Evolutionary conservation across 2,113 vertebrate genomes (phyloP), one percentile per base, ranked within the genome.

Genomic region (Diglossa brunneiventris): DNA sequence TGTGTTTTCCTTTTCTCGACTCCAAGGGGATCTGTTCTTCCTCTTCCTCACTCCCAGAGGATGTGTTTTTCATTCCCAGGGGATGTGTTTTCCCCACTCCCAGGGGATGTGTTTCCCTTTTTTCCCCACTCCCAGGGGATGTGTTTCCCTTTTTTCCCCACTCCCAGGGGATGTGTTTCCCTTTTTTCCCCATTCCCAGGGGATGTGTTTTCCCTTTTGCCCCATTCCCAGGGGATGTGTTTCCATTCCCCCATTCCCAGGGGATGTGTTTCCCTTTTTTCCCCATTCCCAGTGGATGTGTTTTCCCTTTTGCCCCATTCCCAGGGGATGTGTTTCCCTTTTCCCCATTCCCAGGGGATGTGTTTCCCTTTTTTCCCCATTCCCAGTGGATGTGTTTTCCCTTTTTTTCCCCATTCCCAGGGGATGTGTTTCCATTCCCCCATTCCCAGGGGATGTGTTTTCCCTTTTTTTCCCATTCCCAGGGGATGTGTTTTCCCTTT

Each of bases 401-500:
- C 7, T 47, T 44, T 8, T 17, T n/a, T n/a, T 31, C 35, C 49
- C 49, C 5, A 8, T 5, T 33, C 11, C 12, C 31, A 55, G 30
- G 53, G 53, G 30, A 55, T 55, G 7, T 55, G 53, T 31, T 9
- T 5, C 12, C 7, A 18, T 9, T 1, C 20, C 14, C 33, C 6
- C 0, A 0, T 19, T 59, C 55, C 42, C 20, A 47, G 4, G 55
- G 33, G 42, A 58, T 47, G 1, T 61, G 27, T 49, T n/a, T 6
- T 6, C 16, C 37, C 1, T 41, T 37, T 0, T 6, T 37, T 5
- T 6, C 47, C 7, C 0, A 0, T 7, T 64, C 28, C 46, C 56
- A 31, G 9, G 21, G 27, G 58, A 26, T 27, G 0, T 33, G 10
- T 1, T 41, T 28, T 1, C 12, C 2, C 53, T 19, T 5, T 8